phyloP scores from a whole-genome alignment of 2,113 vertebrate species.

The Larimichthys crocea region DNA sequence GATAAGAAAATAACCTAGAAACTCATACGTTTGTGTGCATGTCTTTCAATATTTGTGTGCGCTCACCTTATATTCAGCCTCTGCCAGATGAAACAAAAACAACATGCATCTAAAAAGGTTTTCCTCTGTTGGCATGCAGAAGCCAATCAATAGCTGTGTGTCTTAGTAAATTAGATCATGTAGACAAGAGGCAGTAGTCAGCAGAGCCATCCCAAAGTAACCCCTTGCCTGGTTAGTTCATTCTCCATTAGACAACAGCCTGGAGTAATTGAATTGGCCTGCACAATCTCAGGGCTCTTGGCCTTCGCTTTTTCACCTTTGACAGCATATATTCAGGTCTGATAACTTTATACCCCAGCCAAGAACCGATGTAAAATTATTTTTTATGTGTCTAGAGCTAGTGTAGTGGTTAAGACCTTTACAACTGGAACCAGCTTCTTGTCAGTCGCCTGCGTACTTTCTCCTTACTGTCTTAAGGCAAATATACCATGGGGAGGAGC shows the following conservation, averaged over 20 bases:
- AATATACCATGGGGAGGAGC: not conserved
- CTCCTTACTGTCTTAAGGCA: not conserved
- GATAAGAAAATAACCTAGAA: slow-evolving; percentile 71
- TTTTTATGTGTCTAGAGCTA: not conserved
- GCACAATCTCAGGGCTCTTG: slow-evolving; percentile 71
- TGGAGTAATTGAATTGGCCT: slow-evolving; percentile 81
- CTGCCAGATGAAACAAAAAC: slow-evolving; percentile 62
- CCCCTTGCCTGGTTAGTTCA: slow-evolving; percentile 74
- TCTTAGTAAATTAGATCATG: slow-evolving; percentile 84
- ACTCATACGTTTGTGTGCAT: not conserved
- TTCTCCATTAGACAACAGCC: slow-evolving; percentile 75
- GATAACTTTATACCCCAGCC: slow-evolving; percentile 52
- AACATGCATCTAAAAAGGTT: slow-evolving; percentile 63
- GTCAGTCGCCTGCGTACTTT: not conserved
- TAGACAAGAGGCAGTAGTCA: slow-evolving; percentile 79
- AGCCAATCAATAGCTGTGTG: slow-evolving; percentile 80
- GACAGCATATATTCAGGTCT: slow-evolving; percentile 70
- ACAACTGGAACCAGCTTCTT: not conserved
- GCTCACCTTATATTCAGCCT: slow-evolving; percentile 32
- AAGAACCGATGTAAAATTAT: slow-evolving; percentile 22
- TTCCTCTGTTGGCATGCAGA: slow-evolving; percentile 70
- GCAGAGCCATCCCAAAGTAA: slow-evolving; percentile 75
- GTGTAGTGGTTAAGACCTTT: slow-evolving; percentile 15
- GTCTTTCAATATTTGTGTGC: slow-evolving; percentile 4
- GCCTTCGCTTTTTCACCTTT: slow-evolving; percentile 68